phyloP scores from a whole-genome alignment of 2,888 invertebrate species.

The Drosophila paramelanica region DNA sequence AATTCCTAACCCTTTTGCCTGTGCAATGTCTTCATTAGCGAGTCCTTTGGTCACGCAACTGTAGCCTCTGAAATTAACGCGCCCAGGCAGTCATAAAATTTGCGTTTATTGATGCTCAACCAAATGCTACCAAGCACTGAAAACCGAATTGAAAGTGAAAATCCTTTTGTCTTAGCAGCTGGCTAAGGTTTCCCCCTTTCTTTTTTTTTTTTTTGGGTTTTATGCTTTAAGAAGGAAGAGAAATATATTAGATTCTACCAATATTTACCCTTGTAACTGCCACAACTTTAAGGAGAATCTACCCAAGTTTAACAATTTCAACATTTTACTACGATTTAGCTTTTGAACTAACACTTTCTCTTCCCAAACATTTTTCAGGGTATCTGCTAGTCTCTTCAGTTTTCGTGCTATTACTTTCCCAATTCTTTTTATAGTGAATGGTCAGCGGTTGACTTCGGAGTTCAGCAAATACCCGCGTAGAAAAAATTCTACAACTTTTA shows the following conservation, averaged over 20 bases:
- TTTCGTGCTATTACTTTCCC: neutral
- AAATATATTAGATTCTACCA: neutral
- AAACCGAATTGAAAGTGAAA: constrained; percentile 53
- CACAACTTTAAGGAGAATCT: no score
- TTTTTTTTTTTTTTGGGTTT: neutral
- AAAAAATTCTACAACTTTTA: constrained; percentile 45
- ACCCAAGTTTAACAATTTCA: no score
- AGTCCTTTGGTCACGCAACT: constrained; percentile 79
- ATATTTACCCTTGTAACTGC: no score
- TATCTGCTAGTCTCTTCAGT: neutral
- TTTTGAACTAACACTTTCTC: no score
- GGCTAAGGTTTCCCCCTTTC: neutral
- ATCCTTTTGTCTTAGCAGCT: constrained; percentile 65
- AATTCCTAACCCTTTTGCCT: constrained; percentile 57
- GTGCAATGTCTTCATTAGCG: constrained; percentile 73
- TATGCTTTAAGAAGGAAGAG: neutral
- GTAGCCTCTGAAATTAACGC: constrained; percentile 74
- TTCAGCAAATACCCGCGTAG: constrained; percentile 16
- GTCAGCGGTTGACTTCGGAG: constrained; percentile 5
- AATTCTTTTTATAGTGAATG: neutral
- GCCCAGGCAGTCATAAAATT: constrained; percentile 72
- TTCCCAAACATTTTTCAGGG: neutral
- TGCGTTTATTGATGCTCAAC: constrained; percentile 77
- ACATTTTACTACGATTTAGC: no score
- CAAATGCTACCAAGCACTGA: constrained; percentile 55